Evolutionary conservation across 1,140 invertebrate species (phyloP).

Genomic region (Pseudachorutes palmiensis): DNA sequence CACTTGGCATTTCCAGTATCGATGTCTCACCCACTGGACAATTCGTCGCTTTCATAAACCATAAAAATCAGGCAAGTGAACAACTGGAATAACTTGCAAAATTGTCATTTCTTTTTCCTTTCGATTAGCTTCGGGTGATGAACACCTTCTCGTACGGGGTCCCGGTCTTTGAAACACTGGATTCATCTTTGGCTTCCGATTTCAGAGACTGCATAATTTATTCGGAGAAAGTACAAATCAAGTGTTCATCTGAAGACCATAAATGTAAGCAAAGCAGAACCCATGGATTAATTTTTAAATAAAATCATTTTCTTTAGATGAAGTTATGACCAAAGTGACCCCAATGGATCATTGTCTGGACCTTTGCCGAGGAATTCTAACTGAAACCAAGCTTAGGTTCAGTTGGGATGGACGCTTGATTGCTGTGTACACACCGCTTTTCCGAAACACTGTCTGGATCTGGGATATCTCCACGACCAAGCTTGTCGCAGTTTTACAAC

Average conservation of each 20-base stretch:
- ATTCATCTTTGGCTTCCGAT: background rate
- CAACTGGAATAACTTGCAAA: background rate
- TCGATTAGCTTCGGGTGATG: background rate
- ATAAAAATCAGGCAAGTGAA: background rate
- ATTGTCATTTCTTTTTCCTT: background rate
- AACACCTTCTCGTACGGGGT: background rate
- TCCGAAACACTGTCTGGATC: constrained; percentile 6
- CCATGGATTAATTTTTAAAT: too few species aligned
- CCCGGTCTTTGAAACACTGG: background rate
- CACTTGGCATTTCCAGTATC: background rate
- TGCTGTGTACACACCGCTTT: background rate
- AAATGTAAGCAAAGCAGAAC: too few species aligned
- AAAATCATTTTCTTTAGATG: too few species aligned
- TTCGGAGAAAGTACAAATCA: too few species aligned
- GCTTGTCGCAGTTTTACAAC: background rate
- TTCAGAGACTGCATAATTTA: constrained; percentile 1
- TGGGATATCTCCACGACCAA: background rate
- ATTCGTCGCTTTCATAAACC: constrained; percentile 1
- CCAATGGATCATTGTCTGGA: too few species aligned
- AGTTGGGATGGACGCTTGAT: background rate
- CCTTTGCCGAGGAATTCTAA: too few species aligned
- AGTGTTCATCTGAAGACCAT: too few species aligned
- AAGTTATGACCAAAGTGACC: too few species aligned
- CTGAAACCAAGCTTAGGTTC: background rate
- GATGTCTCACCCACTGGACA: background rate